Percentiles rank a stretch among this genome's conserved stretches.
Evolutionary conservation across 2,888 invertebrate species (phyloP).

Genomic region (Gastrophysa polygoni): DNA sequence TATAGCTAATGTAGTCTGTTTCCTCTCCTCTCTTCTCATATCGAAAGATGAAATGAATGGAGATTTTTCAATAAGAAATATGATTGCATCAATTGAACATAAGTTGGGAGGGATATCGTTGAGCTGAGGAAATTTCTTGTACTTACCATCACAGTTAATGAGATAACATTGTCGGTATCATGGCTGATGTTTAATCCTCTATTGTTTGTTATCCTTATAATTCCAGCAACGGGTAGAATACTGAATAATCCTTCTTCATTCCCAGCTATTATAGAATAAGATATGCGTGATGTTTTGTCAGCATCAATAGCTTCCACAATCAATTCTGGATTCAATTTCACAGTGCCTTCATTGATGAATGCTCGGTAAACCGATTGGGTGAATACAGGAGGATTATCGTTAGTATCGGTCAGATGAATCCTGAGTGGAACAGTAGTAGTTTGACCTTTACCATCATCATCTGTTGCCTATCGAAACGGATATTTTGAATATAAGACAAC

Average conservation of each 20-base stretch:
- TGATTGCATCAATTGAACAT: no score
- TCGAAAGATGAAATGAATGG: no score
- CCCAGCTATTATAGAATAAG: conserved; percentile 74
- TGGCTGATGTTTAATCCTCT: conserved; percentile 65
- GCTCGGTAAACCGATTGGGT: conserved; percentile 76
- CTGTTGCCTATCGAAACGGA: conserved; percentile 75
- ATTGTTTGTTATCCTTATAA: conserved; percentile 64
- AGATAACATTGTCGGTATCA: conserved; percentile 64
- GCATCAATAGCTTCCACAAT: conserved; percentile 78
- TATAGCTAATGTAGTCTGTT: no score
- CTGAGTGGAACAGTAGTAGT: conserved; percentile 79
- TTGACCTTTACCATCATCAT: conserved; percentile 81
- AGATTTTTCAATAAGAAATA: no score
- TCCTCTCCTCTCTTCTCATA: no score
- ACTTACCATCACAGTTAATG: conserved; percentile 69
- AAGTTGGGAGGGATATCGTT: no score
- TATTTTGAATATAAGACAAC: no score
- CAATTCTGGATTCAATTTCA: conserved; percentile 79
- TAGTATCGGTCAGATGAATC: conserved; percentile 80
- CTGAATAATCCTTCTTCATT: conserved; percentile 67
- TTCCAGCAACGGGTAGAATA: conserved; percentile 73
- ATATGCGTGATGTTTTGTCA: conserved; percentile 81
- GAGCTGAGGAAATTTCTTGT: no score
- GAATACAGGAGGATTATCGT: conserved; percentile 89
- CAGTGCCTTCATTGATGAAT: conserved; percentile 85